phyloP scores from a whole-genome alignment of 2,888 invertebrate genomes.

The Monopis laevigella region DNA sequence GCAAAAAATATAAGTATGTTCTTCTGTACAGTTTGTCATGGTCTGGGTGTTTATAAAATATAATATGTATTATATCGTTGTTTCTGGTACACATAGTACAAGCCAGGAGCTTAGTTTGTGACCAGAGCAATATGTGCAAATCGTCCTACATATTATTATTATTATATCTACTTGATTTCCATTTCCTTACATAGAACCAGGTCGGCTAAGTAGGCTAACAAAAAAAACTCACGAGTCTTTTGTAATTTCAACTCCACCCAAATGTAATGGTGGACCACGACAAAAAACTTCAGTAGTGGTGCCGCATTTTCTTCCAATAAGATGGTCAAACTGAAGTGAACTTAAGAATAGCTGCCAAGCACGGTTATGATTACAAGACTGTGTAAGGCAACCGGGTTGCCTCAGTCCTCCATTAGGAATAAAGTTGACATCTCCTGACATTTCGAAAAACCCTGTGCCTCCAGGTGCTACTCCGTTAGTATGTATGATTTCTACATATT shows the following conservation, averaged over 20 bases:
- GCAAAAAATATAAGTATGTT: too few relatives aligned
- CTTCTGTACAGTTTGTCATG: too few relatives aligned
- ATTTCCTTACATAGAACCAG: too few relatives aligned
- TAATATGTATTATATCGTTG: too few relatives aligned
- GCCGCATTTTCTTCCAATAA: slow-evolving; percentile 12
- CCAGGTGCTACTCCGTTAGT: slow-evolving; percentile 14
- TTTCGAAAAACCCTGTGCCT: slow-evolving; percentile 10
- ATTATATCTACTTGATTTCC: too few relatives aligned
- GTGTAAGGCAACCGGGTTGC: slow-evolving; percentile 16
- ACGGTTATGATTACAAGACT: slow-evolving; percentile 17
- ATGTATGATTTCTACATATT: slow-evolving; percentile 24
- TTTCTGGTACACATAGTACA: too few relatives aligned
- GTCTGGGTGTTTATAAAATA: too few relatives aligned
- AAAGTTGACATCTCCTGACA: slow-evolving; percentile 16
- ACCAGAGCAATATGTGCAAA: too few relatives aligned
- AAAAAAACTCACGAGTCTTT: slow-evolving; percentile 2
- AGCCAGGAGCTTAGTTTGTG: too few relatives aligned
- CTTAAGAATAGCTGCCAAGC: slow-evolving; percentile 17
- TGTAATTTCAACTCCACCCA: slow-evolving; percentile 15
- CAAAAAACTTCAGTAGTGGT: slow-evolving; percentile 14
- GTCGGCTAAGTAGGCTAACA: too few relatives aligned
- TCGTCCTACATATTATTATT: too few relatives aligned
- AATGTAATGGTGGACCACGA: background rate
- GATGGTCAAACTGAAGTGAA: slow-evolving; percentile 12
- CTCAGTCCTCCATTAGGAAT: slow-evolving; percentile 27